Conservation (phyloP, 2,113 vertebrate species). For the Campylorhamphus procurvoides region DNA sequence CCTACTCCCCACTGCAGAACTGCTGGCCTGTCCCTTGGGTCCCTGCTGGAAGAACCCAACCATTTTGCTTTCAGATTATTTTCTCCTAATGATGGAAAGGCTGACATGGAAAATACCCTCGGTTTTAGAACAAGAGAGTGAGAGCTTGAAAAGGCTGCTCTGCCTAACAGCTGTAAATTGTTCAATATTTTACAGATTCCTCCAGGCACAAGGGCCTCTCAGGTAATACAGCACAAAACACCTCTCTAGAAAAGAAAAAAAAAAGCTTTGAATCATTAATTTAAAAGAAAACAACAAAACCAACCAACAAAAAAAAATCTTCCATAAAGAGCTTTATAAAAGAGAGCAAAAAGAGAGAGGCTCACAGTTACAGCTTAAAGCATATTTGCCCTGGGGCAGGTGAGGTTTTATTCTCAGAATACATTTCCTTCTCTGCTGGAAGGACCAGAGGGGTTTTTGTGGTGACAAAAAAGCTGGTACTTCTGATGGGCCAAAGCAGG, state of each 20-base stretch:
- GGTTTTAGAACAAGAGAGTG: background rate
- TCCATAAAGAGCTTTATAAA: background rate
- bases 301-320: background rate
- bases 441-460: background rate
- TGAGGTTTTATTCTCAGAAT: background rate
- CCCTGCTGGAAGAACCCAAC: background rate
- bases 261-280: background rate
- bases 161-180: background rate
- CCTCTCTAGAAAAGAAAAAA: background rate
- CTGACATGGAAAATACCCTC: background rate
- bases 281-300: background rate
- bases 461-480: background rate
- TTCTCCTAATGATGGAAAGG: background rate
- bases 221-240: background rate
- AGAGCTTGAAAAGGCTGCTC: background rate
- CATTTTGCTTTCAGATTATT: background rate
- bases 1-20: background rate
- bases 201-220: background rate
- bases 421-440: background rate
- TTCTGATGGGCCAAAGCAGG: background rate
- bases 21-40: background rate
- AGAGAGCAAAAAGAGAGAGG: background rate
- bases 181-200: background rate
- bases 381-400: background rate
- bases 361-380: background rate